These are phyloP conservation scores for Clistopyga incitator DNA, from an alignment of 2,888 invertebrate species.

Conservation along the genomic window DNA sequence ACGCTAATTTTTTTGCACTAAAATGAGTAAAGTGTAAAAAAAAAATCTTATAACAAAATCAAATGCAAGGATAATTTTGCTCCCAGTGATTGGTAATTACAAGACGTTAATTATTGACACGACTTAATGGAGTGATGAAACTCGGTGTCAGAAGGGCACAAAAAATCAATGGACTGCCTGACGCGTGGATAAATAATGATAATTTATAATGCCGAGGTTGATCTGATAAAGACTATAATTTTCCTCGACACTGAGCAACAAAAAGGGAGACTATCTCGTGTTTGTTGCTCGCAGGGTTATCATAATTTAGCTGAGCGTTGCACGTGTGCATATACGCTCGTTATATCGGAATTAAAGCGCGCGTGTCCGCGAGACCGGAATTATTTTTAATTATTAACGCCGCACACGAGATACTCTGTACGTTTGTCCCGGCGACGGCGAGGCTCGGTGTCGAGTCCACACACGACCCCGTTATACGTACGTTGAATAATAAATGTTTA, in stretches of 20 bases:
- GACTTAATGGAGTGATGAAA: neutral
- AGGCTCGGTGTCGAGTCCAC: slow-evolving; percentile 64
- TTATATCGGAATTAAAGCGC: slow-evolving; percentile 25
- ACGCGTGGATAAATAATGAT: neutral
- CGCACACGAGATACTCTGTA: neutral
- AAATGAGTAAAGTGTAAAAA: too few species aligned
- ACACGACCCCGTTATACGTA: slow-evolving; percentile 78
- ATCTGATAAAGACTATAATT: slow-evolving; percentile 9
- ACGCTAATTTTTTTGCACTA: too few species aligned
- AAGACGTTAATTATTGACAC: too few species aligned
- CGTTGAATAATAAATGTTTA: slow-evolving; percentile 80
- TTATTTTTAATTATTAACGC: slow-evolving; percentile 60
- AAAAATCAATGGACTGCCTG: neutral
- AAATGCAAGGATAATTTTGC: too few species aligned
- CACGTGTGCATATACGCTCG: neutral
- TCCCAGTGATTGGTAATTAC: too few species aligned
- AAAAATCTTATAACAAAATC: too few species aligned
- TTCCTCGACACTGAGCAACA: slow-evolving; percentile 8
- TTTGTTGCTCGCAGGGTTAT: slow-evolving; percentile 36
- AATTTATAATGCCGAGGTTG: slow-evolving; percentile 8
- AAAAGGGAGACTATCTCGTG: slow-evolving; percentile 8
- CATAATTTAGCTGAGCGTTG: neutral
- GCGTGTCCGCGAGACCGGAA: slow-evolving; percentile 39
- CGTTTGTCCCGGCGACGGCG: neutral
- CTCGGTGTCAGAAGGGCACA: neutral